Percentiles rank a stretch among this genome's conserved stretches.
Conservation (phyloP, 2,888 invertebrate genomes). For the Cybosia mesomella region DNA sequence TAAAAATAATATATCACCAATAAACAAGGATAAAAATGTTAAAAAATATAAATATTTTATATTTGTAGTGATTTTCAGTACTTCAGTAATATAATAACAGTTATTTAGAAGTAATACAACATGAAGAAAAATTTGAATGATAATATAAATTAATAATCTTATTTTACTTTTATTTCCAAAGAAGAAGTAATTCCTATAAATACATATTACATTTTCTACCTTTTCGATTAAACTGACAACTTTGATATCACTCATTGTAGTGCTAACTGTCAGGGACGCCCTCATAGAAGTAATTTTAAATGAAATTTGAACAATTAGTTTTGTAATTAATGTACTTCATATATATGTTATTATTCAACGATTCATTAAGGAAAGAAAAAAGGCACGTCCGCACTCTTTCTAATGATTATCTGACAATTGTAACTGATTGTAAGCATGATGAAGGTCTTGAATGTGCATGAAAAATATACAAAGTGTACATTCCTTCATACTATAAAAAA, state of each 20-base stretch:
- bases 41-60: neutral
- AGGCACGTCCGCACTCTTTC: too few species aligned
- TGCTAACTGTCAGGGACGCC: neutral
- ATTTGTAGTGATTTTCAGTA: neutral
- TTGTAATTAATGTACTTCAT: neutral
- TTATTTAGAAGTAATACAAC: neutral
- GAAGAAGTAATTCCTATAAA: constrained; percentile 2
- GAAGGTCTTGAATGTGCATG: too few species aligned
- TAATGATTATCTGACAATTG: too few species aligned
- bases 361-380: too few species aligned
- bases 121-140: neutral
- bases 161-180: neutral
- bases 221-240: neutral
- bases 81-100: constrained; percentile 1
- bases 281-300: neutral
- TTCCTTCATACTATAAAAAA: too few species aligned
- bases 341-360: too few species aligned
- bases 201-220: constrained; percentile 6
- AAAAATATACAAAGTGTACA: too few species aligned
- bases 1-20: neutral
- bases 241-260: neutral
- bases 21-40: neutral
- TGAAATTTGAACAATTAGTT: neutral
- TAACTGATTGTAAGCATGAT: too few species aligned
- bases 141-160: neutral